Evolutionary conservation across 2,113 vertebrate genomes (phyloP), one percentile per base, ranked within the genome.

Genomic region (Dermatemys mawii): DNA sequence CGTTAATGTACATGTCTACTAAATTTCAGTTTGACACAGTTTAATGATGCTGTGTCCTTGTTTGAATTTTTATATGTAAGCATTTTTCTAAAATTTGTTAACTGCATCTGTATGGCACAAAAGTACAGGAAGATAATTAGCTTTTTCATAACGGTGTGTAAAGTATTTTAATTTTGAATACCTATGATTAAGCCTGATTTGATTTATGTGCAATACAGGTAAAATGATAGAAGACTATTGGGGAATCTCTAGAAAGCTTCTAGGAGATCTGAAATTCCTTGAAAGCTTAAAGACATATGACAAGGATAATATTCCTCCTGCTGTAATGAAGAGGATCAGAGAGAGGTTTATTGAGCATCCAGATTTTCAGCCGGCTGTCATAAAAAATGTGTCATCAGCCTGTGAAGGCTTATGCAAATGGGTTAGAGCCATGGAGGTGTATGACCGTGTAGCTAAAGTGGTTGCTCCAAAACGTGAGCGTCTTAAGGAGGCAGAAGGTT

Each of bases 201-300:
- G 51, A 16, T 81, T 94, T 93, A 81, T 97, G 49, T 96, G 13
- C 90, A 57, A 70, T 90, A 89, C 67, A 99, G 99, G 99, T 92
- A 99, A 99, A 97, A 99, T 99, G 99, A 54, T 99, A 84, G 99
- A 99, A 96, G 99, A 99, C 94, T 99, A 97, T 90, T 99, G 99
- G 99, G 99, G 98, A 0, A 98, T 98, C 35, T 99, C 99, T 13
- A 99, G 98, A 97, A 99, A 99, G 94, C 91, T 99, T 41, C 98
- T 99, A 29, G 98, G 98, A 49, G 99, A 99, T 83, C 93, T 99
- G 94, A 99, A 99, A 91, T 99, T 99, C 96, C 97, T 99, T 19
- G 99, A 99, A n/a, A 98, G 96, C 90, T 98, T 99, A 12, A 99
- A 99, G 96, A 78, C 96, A 0, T 99, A 98, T 0, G 98, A 99